Evolutionary conservation across 2,888 invertebrate species (phyloP).

Genomic region (Lycocerus yunnanus): DNA sequence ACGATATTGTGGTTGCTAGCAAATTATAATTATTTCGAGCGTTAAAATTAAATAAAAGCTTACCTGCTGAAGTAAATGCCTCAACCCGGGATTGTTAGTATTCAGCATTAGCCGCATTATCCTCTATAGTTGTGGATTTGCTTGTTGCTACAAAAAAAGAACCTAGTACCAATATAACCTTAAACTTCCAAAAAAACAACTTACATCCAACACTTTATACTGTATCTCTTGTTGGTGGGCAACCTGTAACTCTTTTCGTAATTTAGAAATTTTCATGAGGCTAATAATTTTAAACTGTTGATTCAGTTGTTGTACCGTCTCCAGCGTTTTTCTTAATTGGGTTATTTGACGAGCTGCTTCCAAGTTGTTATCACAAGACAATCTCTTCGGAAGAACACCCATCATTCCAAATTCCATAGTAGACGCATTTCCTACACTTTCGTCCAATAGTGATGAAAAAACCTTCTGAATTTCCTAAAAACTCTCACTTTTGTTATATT

Average conservation of each 20-base stretch:
- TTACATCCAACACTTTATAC: slow-evolving; percentile 74
- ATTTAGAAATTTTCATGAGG: slow-evolving; percentile 62
- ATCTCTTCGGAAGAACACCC: slow-evolving; percentile 46
- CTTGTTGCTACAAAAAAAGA: slow-evolving; percentile 46
- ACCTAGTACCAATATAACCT: too few species aligned
- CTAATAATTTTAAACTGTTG: slow-evolving; percentile 76
- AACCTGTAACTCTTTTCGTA: slow-evolving; percentile 69
- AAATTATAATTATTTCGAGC: slow-evolving; percentile 14
- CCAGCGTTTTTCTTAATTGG: slow-evolving; percentile 75
- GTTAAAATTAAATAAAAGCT: not conserved
- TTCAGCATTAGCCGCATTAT: slow-evolving; percentile 73
- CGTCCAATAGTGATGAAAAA: slow-evolving; percentile 38
- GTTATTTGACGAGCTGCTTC: slow-evolving; percentile 77
- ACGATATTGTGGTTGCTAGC: slow-evolving; percentile 74
- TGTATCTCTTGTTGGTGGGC: slow-evolving; percentile 83
- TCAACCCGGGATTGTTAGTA: slow-evolving; percentile 79
- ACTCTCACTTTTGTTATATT: not conserved
- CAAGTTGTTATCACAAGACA: slow-evolving; percentile 60
- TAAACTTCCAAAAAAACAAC: slow-evolving; percentile 39
- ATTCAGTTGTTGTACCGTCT: slow-evolving; percentile 79
- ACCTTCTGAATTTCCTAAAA: slow-evolving; percentile 20
- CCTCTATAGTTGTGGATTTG: slow-evolving; percentile 53
- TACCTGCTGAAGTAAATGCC: slow-evolving; percentile 81
- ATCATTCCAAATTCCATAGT: slow-evolving; percentile 42
- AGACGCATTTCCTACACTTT: slow-evolving; percentile 36